Conservation (phyloP, 2,888 invertebrate genomes). For the Mimas tiliae region DNA sequence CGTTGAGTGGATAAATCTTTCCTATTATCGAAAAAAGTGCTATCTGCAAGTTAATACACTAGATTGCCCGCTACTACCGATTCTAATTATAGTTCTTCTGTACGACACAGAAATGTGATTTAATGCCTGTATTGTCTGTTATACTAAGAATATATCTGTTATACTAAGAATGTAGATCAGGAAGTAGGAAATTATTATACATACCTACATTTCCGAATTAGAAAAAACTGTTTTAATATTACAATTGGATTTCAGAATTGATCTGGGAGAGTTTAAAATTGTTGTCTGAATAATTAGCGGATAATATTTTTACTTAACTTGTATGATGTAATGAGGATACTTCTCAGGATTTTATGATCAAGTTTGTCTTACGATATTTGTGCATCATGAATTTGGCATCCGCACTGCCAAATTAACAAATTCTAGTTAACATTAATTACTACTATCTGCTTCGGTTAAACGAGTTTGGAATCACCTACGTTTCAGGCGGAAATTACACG, state of each 20-base stretch:
- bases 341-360: background rate
- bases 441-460: slow-evolving; percentile 71
- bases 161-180: background rate
- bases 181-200: background rate
- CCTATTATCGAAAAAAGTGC: slow-evolving; percentile 9
- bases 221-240: background rate
- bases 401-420: slow-evolving; percentile 45
- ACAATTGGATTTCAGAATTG: background rate
- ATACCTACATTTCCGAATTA: background rate
- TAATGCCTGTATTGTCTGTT: background rate
- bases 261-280: background rate
- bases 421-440: slow-evolving; percentile 64
- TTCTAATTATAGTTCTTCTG: background rate
- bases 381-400: slow-evolving; percentile 25
- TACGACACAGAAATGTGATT: background rate
- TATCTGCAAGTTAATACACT: background rate
- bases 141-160: background rate
- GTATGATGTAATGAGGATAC: no score
- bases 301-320: background rate
- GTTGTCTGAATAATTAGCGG: background rate
- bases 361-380: slow-evolving; percentile 1
- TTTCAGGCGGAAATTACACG: slow-evolving; percentile 53
- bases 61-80: background rate
- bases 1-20: slow-evolving; percentile 31
- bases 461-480: slow-evolving; percentile 62